Evolutionary conservation across 2,888 invertebrate species (phyloP), one percentile per base, ranked within the genome.

Genomic region (Trissoscelio sp.): DNA sequence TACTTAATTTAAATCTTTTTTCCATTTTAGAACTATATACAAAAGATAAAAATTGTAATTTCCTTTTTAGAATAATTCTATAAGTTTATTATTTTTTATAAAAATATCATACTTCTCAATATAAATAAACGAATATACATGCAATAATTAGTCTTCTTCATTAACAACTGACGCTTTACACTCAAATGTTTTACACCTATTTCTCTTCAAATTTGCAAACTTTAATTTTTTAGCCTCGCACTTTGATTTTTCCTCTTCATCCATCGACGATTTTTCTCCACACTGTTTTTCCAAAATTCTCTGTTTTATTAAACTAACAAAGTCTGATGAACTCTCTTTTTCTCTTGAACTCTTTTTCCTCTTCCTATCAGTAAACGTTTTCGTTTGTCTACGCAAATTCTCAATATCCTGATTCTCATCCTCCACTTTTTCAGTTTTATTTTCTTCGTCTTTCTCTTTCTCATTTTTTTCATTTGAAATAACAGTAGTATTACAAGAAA

Each of bases 271-370:
- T 9, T 28, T n/a, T n/a, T n/a, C n/a, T n/a, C n/a, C n/a, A n/a
- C n/a, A n/a, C 12, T 84, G 67, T 18, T 85, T 86, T 62, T 82
- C 72, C 9, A 75, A 42, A 20, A 88, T 55, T 66, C 85, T 82
- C 69, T 86, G 85, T 70, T 89, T 89, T 55, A 89, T 89, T 42
- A 89, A 80, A 69, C 44, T 83, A 11, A 89, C 64, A 82, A 87
- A 89, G 58, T 88, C 87, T 6, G 44, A 28, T 7, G 69, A 46
- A 66, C 31, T 48, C 31, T 60, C 53, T 14, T 24, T 62, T 57
- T 9, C 7, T 12, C 20, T 22, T 62, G 31, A 9, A 11, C 44
- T 51, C 20, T 37, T 14, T 12, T 22, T 14, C 11, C 22, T 44
- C 22, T 37, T 57, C 0, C 4, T 11, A 11, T 46, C 2, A 20